A percentile compares a stretch with the other conserved stretches of the same genome.
phyloP scores from a whole-genome alignment of 2,113 vertebrate species.

The Clarias gariepinus region DNA sequence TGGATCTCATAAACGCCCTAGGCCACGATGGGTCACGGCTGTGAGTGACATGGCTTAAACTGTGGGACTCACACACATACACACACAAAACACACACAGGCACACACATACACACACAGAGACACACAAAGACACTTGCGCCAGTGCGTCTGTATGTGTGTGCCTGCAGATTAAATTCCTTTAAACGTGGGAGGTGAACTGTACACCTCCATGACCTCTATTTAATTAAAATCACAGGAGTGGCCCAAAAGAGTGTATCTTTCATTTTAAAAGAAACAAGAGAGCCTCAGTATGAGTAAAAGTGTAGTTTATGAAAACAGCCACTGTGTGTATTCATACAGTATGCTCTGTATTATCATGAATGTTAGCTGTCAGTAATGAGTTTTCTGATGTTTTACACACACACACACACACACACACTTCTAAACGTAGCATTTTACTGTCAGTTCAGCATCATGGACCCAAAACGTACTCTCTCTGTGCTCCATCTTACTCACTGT shows the following conservation, averaged over 20 bases:
- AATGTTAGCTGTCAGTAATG: neutral
- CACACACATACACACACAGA: conserved; percentile 24
- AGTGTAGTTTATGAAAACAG: neutral
- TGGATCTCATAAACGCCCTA: conserved; percentile 27
- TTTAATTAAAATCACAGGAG: conserved; percentile 64
- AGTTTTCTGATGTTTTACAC: neutral
- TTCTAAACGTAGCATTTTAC: neutral
- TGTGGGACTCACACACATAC: conserved; percentile 46
- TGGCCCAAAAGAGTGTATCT: conserved; percentile 54
- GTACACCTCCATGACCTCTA: conserved; percentile 57
- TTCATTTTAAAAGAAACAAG: conserved; percentile 53
- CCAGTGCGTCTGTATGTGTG: conserved; percentile 3
- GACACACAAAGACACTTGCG: neutral
- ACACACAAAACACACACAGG: conserved; percentile 18
- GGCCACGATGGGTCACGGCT: conserved; percentile 43
- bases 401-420: neutral
- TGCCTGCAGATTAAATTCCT: conserved; percentile 59
- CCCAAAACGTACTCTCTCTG: neutral
- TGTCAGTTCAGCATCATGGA: neutral
- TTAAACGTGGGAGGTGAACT: conserved; percentile 58
- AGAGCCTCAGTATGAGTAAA: conserved; percentile 28
- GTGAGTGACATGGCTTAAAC: conserved; percentile 56
- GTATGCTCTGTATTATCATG: neutral
- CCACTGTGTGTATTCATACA: neutral
- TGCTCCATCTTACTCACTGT: neutral